Evolutionary conservation across 2,888 invertebrate genomes (phyloP).

Genomic region (Tetrapedia diversipes): DNA sequence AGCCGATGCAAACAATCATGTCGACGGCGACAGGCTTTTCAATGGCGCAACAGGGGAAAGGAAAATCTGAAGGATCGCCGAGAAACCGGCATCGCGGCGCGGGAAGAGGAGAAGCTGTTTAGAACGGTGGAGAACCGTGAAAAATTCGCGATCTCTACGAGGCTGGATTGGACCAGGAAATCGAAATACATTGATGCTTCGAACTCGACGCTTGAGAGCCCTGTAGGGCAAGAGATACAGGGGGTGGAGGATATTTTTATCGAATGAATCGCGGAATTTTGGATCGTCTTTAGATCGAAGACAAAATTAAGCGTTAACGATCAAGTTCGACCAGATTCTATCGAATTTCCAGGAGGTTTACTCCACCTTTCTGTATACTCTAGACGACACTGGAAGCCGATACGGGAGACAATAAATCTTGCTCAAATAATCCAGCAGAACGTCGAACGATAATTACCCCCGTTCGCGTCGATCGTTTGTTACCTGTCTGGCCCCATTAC

Average conservation of each 20-base stretch:
- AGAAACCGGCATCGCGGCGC: too few species aligned
- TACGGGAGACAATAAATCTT: conserved; percentile 20
- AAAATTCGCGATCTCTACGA: conserved; percentile 26
- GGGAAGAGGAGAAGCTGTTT: conserved; percentile 29
- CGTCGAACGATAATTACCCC: conserved; percentile 22
- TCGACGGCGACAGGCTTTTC: conserved; percentile 34
- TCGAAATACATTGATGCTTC: neutral
- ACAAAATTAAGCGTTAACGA: too few species aligned
- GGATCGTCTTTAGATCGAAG: too few species aligned
- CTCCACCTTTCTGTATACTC: neutral
- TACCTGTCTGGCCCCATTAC: neutral
- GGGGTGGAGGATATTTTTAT: neutral
- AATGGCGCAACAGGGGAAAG: conserved; percentile 35
- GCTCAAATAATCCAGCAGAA: neutral
- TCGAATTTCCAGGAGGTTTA: neutral
- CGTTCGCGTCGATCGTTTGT: conserved; percentile 15
- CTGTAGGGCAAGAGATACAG: neutral
- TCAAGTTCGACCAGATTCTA: neutral
- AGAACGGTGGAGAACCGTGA: conserved; percentile 18
- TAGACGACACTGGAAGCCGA: too few species aligned
- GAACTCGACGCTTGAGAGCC: conserved; percentile 8
- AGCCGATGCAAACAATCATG: conserved; percentile 47
- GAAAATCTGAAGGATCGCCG: conserved; percentile 28
- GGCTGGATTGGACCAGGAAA: neutral
- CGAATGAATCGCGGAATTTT: neutral